Conservation (phyloP, 2,797 vertebrate genomes). For the Siniperca undulata region DNA sequence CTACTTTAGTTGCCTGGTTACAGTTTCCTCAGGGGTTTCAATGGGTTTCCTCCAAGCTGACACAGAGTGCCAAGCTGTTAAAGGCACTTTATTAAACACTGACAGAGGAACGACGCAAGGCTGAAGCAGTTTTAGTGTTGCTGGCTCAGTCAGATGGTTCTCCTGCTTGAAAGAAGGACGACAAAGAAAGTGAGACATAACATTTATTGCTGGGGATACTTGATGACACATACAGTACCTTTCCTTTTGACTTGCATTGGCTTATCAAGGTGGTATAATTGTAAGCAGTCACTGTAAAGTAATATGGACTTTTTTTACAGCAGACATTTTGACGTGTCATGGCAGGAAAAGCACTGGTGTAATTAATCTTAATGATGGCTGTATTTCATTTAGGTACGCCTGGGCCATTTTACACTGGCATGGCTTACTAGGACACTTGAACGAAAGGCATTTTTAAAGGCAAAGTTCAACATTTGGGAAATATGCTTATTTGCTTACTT, state of each 20-base stretch:
- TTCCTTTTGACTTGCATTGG: slow-evolving; percentile 1
- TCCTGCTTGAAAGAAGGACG: neutral
- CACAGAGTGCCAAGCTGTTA: slow-evolving; percentile 54
- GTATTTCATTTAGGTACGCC: neutral
- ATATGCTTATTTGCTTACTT: neutral
- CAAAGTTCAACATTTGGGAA: neutral
- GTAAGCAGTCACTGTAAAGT: neutral
- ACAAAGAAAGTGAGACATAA: neutral
- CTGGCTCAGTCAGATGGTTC: neutral
- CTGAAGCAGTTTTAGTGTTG: slow-evolving; percentile 15
- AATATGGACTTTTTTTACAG: neutral
- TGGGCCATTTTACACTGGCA: neutral
- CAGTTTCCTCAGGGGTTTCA: slow-evolving; percentile 62
- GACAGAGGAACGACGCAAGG: slow-evolving; percentile 13
- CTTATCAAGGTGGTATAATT: neutral
- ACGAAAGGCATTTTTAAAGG: neutral
- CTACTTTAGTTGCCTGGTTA: slow-evolving; percentile 74
- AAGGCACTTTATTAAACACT: slow-evolving; percentile 61
- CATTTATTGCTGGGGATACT: slow-evolving; percentile 10
- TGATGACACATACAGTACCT: neutral
- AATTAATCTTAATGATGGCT: neutral
- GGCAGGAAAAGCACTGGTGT: neutral
- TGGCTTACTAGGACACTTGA: neutral
- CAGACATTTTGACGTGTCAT: neutral
- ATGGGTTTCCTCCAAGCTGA: slow-evolving; percentile 56